Percentiles rank a stretch among this genome's conserved stretches.
These are phyloP conservation scores for Gibbula magus DNA, from an alignment of 2,888 invertebrate genomes.

Conservation along the genomic window DNA sequence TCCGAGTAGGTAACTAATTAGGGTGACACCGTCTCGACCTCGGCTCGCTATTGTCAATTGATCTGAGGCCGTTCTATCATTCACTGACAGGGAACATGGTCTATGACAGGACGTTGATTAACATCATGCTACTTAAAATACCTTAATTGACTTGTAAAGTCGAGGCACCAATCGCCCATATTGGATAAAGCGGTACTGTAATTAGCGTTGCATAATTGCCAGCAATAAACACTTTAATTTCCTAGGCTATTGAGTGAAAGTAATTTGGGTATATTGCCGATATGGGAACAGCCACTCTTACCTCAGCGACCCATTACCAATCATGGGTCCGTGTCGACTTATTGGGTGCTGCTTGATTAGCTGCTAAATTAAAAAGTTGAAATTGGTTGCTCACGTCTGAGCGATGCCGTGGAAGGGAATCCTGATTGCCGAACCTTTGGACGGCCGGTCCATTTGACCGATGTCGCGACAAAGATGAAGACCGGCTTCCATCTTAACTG, in stretches of 20 bases:
- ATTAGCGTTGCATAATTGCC: slow-evolving; percentile 8
- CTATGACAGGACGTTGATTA: neutral
- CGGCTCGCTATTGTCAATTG: neutral
- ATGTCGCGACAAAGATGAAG: too few relatives aligned
- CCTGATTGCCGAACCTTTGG: neutral
- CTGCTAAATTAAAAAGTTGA: slow-evolving; percentile 2
- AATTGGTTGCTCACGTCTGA: slow-evolving; percentile 6
- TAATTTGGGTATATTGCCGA: neutral
- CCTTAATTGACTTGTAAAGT: slow-evolving; percentile 1
- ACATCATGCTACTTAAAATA: slow-evolving; percentile 1
- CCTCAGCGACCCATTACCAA: neutral
- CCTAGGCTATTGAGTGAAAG: neutral
- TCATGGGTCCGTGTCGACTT: neutral
- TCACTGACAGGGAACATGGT: neutral
- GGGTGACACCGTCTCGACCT: neutral
- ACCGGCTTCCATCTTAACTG: too few relatives aligned
- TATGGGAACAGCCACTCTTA: neutral
- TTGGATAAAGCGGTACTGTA: neutral
- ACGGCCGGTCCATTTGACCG: too few relatives aligned
- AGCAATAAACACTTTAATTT: slow-evolving; percentile 13
- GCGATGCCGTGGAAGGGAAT: neutral
- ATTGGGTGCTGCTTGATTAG: neutral
- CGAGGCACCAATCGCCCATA: neutral
- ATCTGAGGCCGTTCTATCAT: neutral
- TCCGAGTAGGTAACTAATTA: neutral